Evolutionary conservation across 1,140 invertebrate species (phyloP), one percentile per base, ranked within the genome.

Genomic region (Aradophagus sp.): DNA sequence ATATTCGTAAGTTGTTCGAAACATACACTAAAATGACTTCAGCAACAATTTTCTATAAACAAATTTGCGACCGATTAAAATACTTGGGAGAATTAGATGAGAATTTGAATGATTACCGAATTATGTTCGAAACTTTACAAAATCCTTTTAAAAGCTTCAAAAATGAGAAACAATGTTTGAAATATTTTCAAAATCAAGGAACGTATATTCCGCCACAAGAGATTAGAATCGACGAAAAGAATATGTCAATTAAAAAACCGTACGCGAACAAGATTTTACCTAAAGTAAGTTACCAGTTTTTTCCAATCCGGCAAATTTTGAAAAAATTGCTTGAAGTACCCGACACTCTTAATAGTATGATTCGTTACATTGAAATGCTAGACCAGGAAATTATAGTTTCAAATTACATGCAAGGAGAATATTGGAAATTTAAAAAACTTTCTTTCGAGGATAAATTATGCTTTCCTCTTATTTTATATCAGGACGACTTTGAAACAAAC

Each of bases 41-140:
- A 4, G 10, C 14, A 13, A 11, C 32, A 13, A 12, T 35, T 35
- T 12, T 35, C 6, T 12, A 6, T 13, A 12, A 5, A 3, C 32
- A 35, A 15, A 15, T 35, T 35, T 11, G 8, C 10, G 32, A 35
- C 11, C 2, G 32, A 10, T 35, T 13, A 14, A 12, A 35, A 35
- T 1, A 29, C 15, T 23, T 45, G 2, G 39, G 26, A 8, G 26
- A 14, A 45, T 29, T 10, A 13, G n/a, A 45, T 2, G 41, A 44
- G n/a, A 45, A 45, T 45, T 6, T 29, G 13, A 29, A 3, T 5
- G n/a, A 5, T 29, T 27, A 15, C 10, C 0, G 14, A 31, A 15
- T 8, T 15, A 45, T 29, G 41, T 16, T 27, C 10, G 6, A 14
- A 4, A 16, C 16, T 29, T 45, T 45, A 15, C 23, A 42, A 13